Conservation (phyloP, 2,888 invertebrate genomes). For the Hirtodrosophila confusa region DNA sequence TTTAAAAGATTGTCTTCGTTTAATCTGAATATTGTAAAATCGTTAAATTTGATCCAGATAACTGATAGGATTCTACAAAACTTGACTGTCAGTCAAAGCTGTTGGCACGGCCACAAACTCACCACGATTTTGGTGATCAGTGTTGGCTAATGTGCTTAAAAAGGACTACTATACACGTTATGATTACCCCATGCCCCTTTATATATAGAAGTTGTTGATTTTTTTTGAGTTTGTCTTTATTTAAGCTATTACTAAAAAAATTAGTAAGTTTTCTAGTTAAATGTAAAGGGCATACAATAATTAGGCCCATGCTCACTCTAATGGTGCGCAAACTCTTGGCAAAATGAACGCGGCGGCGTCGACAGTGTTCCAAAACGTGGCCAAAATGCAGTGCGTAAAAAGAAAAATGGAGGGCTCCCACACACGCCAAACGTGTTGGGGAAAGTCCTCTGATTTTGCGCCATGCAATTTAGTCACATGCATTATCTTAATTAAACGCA, state of each 20-base stretch:
- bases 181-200: too few relatives aligned
- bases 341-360: slow-evolving; percentile 48
- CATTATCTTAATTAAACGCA: slow-evolving; percentile 49
- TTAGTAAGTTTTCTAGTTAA: slow-evolving; percentile 74
- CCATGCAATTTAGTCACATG: slow-evolving; percentile 47
- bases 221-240: slow-evolving; percentile 54
- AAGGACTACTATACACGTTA: too few relatives aligned
- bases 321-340: slow-evolving; percentile 59
- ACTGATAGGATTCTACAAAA: too few relatives aligned
- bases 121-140: too few relatives aligned
- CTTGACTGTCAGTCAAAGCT: too few relatives aligned
- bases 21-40: too few relatives aligned
- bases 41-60: too few relatives aligned
- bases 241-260: slow-evolving; percentile 69
- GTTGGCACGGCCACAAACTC: too few relatives aligned
- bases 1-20: background rate
- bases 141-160: too few relatives aligned
- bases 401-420: background rate
- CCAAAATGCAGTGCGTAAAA: slow-evolving; percentile 48
- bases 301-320: slow-evolving; percentile 47
- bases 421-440: background rate
- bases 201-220: slow-evolving; percentile 13
- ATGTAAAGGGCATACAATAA: slow-evolving; percentile 58
- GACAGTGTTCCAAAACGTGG: slow-evolving; percentile 41
- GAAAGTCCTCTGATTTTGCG: slow-evolving; percentile 22